Conservation (phyloP, 2,888 invertebrate genomes). For the Caenorhabditis parvicauda region DNA sequence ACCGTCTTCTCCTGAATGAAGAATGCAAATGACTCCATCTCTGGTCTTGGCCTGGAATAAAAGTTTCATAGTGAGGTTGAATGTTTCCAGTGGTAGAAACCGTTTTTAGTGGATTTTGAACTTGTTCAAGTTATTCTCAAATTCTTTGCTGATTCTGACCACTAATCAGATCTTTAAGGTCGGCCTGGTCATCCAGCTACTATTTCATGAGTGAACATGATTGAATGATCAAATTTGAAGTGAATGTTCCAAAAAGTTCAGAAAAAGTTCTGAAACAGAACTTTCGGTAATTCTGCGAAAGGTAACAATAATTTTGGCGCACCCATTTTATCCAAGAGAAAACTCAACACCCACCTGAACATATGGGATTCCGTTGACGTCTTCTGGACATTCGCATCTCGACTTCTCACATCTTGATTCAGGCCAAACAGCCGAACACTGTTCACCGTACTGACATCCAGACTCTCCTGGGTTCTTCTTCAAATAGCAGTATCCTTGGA, state of each 20-base stretch:
- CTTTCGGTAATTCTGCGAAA: neutral
- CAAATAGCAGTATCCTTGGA: conserved; percentile 61
- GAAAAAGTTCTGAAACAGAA: neutral
- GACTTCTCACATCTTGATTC: conserved; percentile 58
- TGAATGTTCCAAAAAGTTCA: neutral
- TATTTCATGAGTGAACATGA: too few relatives aligned
- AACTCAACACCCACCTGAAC: conserved; percentile 38
- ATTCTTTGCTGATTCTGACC: neutral
- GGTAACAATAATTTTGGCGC: neutral
- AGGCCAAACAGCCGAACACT: conserved; percentile 61
- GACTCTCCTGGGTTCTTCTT: conserved; percentile 62
- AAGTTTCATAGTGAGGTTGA: neutral
- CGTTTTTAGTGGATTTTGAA: too few relatives aligned
- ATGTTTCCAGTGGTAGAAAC: too few relatives aligned
- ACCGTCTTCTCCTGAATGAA: conserved; percentile 60
- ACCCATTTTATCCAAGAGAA: neutral
- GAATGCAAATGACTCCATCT: conserved; percentile 60
- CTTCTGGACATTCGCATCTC: conserved; percentile 61
- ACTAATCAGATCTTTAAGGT: too few relatives aligned
- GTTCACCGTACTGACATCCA: conserved; percentile 60
- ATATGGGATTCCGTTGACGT: conserved; percentile 61
- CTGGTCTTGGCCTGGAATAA: conserved; percentile 46
- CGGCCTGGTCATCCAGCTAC: too few relatives aligned
- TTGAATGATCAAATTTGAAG: too few relatives aligned
- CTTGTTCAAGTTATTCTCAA: too few relatives aligned